Percentiles rank a stretch among this genome's conserved stretches.
phyloP scores from a whole-genome alignment of 2,113 vertebrate genomes.

The Eolophus roseicapilla region DNA sequence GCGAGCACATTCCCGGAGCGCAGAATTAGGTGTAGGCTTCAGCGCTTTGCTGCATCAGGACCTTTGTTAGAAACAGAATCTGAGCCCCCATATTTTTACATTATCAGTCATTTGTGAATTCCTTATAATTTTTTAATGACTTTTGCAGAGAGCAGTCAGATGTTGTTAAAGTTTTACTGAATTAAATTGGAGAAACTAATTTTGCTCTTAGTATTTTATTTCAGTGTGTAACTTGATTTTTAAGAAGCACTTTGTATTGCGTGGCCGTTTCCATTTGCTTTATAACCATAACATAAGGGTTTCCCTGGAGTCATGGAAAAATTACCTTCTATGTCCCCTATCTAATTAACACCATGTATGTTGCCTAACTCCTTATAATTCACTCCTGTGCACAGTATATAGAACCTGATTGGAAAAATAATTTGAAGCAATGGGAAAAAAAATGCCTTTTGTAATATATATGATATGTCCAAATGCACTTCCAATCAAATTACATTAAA shows the following conservation, averaged over 20 bases:
- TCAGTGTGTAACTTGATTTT: constrained; percentile 62
- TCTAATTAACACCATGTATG: constrained; percentile 72
- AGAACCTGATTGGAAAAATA: constrained; percentile 65
- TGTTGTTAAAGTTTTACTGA: constrained; percentile 58
- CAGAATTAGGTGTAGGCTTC: constrained; percentile 25
- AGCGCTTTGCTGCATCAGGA: background rate
- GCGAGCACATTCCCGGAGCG: background rate
- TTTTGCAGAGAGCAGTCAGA: constrained; percentile 58
- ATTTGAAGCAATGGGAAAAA: constrained; percentile 64
- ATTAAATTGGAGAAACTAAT: constrained; percentile 65
- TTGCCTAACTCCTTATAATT: constrained; percentile 70
- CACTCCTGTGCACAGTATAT: constrained; percentile 45
- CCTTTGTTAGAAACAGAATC: constrained; percentile 15
- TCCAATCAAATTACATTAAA: constrained; percentile 45
- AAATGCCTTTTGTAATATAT: constrained; percentile 34
- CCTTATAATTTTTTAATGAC: constrained; percentile 58
- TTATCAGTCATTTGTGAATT: constrained; percentile 55
- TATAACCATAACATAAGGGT: constrained; percentile 64
- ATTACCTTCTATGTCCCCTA: constrained; percentile 64
- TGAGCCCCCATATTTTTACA: background rate
- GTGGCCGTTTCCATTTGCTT: constrained; percentile 47
- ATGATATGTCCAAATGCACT: constrained; percentile 34
- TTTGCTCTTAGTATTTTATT: constrained; percentile 63
- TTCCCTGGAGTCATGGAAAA: constrained; percentile 68
- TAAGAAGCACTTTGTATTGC: constrained; percentile 49